Conservation (phyloP, 2,888 invertebrate species). For the Agrochola circellaris region DNA sequence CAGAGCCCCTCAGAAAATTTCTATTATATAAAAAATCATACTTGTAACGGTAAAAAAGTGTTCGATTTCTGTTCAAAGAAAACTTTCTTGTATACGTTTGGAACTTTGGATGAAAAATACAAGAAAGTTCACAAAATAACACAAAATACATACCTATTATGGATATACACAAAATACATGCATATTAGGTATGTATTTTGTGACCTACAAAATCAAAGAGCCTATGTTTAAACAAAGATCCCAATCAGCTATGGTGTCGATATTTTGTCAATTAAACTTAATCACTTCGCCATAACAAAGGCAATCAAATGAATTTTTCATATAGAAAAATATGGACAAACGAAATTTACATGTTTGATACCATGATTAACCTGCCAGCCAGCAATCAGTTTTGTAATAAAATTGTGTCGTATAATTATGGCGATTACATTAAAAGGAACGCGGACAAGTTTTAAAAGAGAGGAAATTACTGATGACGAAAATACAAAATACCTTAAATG, state of each 20-base stretch:
- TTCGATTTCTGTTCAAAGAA: not conserved
- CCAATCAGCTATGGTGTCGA: conserved; percentile 32
- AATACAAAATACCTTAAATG: conserved; percentile 69
- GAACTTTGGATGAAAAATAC: too few species aligned
- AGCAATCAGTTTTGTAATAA: conserved; percentile 55
- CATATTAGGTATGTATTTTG: not conserved
- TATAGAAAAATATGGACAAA: conserved; percentile 41
- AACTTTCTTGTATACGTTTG: not conserved
- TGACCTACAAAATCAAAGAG: conserved; percentile 27
- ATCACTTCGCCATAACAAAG: conserved; percentile 49
- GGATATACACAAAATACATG: not conserved
- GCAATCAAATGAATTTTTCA: conserved; percentile 47
- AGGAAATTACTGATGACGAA: conserved; percentile 71
- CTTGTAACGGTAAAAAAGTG: not conserved
- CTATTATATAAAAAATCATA: not conserved
- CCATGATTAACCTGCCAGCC: conserved; percentile 27
- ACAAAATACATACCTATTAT: too few species aligned
- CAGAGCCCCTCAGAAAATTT: not conserved
- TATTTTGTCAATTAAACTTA: conserved; percentile 44
- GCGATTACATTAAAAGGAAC: conserved; percentile 65
- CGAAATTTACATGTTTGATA: conserved; percentile 49
- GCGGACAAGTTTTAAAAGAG: conserved; percentile 63
- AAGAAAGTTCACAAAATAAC: too few species aligned
- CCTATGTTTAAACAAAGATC: conserved; percentile 4
- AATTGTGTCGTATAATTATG: conserved; percentile 60